Evolutionary conservation across 2,888 invertebrate species (phyloP), one percentile per base, ranked within the genome.

Genomic region (Physocephala rufipes): DNA sequence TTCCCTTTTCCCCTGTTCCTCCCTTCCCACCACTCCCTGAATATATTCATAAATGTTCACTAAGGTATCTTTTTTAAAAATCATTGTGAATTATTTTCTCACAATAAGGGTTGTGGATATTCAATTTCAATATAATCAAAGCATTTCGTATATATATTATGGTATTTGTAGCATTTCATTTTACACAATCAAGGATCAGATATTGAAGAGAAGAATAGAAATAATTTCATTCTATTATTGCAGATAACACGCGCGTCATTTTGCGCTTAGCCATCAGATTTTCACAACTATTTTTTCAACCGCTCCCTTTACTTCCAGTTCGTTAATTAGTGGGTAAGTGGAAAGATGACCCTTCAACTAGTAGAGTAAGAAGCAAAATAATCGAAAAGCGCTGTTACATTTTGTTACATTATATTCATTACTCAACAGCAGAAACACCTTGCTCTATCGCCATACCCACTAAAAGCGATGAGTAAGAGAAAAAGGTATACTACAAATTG

Each of bases 231-330:
- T 61, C 28, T 47, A 61, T 68, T 68, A 61, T 61, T 51, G 68
- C 61, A 26, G 47, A 47, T 49, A 59, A 30, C 49, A 59, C 49
- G 47, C n/a, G 49, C 61, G 61, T 47, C 61, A 47, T 61, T 68
- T 49, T 61, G 59, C 61, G 36, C 36, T 36, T 9, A 36, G 36
- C 36, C 66, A 82, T 81, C 82, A 82, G 82, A 81, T 81, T 68
- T 63, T 70, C 66, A 63, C 63, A 68, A 68, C 61, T 68, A 62
- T 62, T 68, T 30, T 24, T 61, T 9, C 9, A 5, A 16, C 49
- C 16, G 5, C 21, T 13, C 36, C 4, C 36, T 9, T 9, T 36
- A 4, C 36, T 36, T 4, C 36, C 5, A 36, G 4, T 36, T 36
- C 9, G 4, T 9, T 4, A 9, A 36, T 36, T 9, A 4, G 36